Base-by-base conservation (phyloP, 2,888 invertebrate genomes). In the Campoplex capitator region DNA sequence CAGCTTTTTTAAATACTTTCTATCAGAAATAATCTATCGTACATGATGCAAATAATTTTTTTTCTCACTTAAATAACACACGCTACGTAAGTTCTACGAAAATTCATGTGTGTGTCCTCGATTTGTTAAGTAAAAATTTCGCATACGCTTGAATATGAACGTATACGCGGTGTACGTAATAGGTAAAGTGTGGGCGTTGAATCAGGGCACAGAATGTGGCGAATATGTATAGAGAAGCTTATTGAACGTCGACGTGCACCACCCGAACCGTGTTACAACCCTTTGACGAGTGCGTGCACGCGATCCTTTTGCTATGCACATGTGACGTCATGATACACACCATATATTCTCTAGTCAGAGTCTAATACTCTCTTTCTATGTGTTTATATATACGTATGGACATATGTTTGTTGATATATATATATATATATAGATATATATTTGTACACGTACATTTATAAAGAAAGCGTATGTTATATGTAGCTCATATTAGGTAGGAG, bases 251-350 rank as follows among this genome's bases (percentile, higher is more conserved):
- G 90, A 91, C 89, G 89, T 89, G 88, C 89, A 88, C 90, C 88
- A 88, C 79, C 89, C 90, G 86, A 90, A 91, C 90, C 90, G 87
- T 88, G 90, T 88, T 91, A 88, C 90, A 93, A 92, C 91, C 90
- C 91, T 93, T 93, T 92, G 92, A 93, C 92, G 92, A 91, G 93
- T 94, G 93, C 93, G 93, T 94, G 93, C 93, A 94, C 94, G 94
- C 93, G 93, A 94, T 92, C 89, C 90, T 91, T 89, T 85, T 87
- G 88, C 86, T 84, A 68, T 86, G 83, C 88, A 92, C 90, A 91
- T 91, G 92, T 94, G 93, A 94, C 94, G 94, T 94, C 94, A 94
- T 92, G 93, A 93, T 93, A 91, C 90, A 90, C 88, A 67, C 74
- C 67, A 56, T 67, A 75, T 74, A 75, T 79, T 74, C 74, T 18